Base-by-base conservation (phyloP, 2,888 invertebrate species). In the Geophilus truncorum region DNA sequence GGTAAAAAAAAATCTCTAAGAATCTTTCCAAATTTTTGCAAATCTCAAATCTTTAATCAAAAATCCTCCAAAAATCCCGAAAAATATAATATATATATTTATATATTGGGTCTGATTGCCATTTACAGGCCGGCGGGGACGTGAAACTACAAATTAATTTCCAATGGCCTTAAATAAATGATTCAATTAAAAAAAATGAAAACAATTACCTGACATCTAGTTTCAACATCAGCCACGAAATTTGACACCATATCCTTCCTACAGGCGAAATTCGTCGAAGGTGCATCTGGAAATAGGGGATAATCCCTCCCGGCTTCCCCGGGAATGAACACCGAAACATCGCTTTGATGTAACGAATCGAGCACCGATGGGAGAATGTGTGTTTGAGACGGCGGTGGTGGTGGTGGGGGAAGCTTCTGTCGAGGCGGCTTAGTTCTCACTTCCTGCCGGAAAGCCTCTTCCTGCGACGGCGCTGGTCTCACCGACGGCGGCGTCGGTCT, bases 301-400 rank as follows among this genome's bases (percentile, higher is more conserved):
- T 80, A 80, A 32, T 80, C 80, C n/a, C 80, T 80, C 7, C 80
- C 80, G 6, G 70, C 70, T n/a, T 80, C 80, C 5, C 80, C 80
- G n/a, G 80, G 80, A 80, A 80, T 80, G 34, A 80, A 80, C 1
- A 80, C 30, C 0, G 25, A 32, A 18, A 80, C 23, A 18, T 80
- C 80, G 10, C 30, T 10, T 1, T 15, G 15, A 7, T 62, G 30
- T n/a, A 80, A 15, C 0, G 80, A 80, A 34, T 80, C 80, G 9
- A 80, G 34, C 10, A 80, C 80, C 70, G 80, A 80, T 12, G 80
- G 80, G 3, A 80, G 34, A 32, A 80, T 34, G 18, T n/a, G 28
- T 10, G 30, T 62, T 57, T 51, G 51, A 21, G 25, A 23, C 15
- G 23, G 45, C 15, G 51, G 79, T 7, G 6, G 30, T 78, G n/a